Evolutionary conservation across 2,888 invertebrate species (phyloP), one percentile per base, ranked within the genome.

Genomic region (Chydorus sphaericus): DNA sequence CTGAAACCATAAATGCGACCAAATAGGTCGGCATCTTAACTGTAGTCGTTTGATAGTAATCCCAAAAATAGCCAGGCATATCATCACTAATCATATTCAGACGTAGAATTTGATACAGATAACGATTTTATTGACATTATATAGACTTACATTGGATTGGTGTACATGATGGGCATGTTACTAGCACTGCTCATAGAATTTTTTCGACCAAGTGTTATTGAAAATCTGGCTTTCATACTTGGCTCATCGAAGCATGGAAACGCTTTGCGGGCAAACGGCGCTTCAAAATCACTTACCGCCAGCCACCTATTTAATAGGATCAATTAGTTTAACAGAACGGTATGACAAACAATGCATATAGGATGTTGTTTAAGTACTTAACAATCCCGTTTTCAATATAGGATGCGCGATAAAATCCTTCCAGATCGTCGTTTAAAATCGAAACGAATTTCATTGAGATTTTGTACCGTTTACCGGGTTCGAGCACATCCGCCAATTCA

Each of bases 11-110:
- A 16, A 39, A 18, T 7, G 39, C 79, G 16, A 79, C 70, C 58
- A 78, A 70, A 62, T 78, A 76, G 0, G 79, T 77, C 44, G 76
- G 74, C 82, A 88, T 86, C 11, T 74, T 67, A 0, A 70, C 69
- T 3, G 71, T 69, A 29, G 61, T 62, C 8, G 39, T 39, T n/a
- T 39, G 18, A 23, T 39, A 39, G n/a, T 10, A 6, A n/a, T 39
- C 39, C 39, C 39, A 39, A 6, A 39, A 7, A 23, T 39, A 39
- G 7, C 39, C 39, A 10, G 39, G 39, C 39, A 39, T 39, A 18
- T 20, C 39, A 7, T 39, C 39, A 10, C 39, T 39, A n/a, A n/a
- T n/a, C n/a, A n/a, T n/a, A n/a, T n/a, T n/a, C n/a, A n/a, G n/a
- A n/a, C n/a, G n/a, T n/a, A n/a, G n/a, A n/a, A n/a, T n/a, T n/a